Evolutionary conservation across 2,797 vertebrate genomes (phyloP).

Genomic region (Siniperca obscura): DNA sequence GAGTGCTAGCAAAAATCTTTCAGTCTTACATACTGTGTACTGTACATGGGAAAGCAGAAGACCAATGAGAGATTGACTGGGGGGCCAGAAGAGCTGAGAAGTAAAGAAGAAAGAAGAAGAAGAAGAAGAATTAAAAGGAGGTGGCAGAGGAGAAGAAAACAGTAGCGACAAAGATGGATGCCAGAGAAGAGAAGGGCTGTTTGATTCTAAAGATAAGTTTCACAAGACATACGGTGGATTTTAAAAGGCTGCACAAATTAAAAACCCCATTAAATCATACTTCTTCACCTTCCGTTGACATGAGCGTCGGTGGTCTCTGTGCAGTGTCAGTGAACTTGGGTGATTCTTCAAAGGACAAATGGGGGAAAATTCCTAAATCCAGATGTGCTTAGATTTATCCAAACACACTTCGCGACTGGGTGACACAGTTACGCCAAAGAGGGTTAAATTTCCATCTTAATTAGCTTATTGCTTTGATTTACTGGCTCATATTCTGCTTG

Average conservation of each 20-base stretch:
- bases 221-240: not conserved
- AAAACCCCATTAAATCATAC: slow-evolving; percentile 4
- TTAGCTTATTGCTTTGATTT: not conserved
- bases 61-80: not conserved
- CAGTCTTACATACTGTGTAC: not conserved
- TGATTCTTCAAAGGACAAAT: not conserved
- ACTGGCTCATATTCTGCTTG: not conserved
- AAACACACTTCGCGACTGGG: not conserved
- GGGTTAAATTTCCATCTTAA: not conserved
- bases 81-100: not conserved
- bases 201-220: not conserved
- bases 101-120: not conserved
- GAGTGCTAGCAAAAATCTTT: too few relatives aligned
- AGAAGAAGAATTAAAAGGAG: not conserved
- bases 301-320: not conserved
- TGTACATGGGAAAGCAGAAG: not conserved
- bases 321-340: not conserved
- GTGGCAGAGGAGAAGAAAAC: not conserved
- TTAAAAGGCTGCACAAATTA: not conserved
- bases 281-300: not conserved
- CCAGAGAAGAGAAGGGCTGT: not conserved
- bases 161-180: slow-evolving; percentile 6
- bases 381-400: slow-evolving; percentile 20
- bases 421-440: not conserved
- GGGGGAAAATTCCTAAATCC: not conserved